A percentile compares a stretch with the other conserved stretches of the same genome.
These are phyloP conservation scores for Hypomesus transpacificus DNA, from an alignment of 2,113 vertebrate species.

Conservation along the genomic window DNA sequence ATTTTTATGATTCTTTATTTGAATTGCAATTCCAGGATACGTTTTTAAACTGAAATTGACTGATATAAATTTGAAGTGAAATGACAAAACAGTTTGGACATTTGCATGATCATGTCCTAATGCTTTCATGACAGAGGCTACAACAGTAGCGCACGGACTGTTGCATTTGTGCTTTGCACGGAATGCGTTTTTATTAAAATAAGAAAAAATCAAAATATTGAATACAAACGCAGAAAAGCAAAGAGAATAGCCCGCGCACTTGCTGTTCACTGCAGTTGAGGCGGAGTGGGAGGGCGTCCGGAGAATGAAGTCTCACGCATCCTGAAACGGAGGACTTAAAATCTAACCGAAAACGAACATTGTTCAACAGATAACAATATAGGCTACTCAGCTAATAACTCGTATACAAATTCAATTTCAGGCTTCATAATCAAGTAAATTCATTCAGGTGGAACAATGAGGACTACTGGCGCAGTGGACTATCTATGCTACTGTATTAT, in stretches of 20 bases:
- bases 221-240: neutral
- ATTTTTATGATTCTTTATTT: conserved; percentile 32
- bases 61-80: conserved; percentile 40
- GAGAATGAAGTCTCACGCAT: conserved; percentile 65
- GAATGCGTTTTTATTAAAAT: conserved; percentile 14
- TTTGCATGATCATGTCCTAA: conserved; percentile 21
- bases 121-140: conserved; percentile 14
- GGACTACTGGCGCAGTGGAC: conserved; percentile 75
- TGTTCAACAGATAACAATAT: neutral
- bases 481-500: conserved; percentile 80
- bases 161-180: conserved; percentile 18
- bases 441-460: conserved; percentile 63
- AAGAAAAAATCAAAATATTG: conserved; percentile 29
- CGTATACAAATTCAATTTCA: conserved; percentile 4
- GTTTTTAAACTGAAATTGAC: conserved; percentile 22
- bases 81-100: conserved; percentile 29
- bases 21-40: conserved; percentile 36
- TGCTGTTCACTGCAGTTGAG: conserved; percentile 63
- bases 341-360: conserved; percentile 25
- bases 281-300: conserved; percentile 56
- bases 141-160: conserved; percentile 28
- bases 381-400: conserved; percentile 1
- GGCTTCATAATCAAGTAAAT: conserved; percentile 27
- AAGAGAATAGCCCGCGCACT: conserved; percentile 42
- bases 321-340: conserved; percentile 46